Base-by-base conservation (phyloP, 2,797 vertebrate genomes). In the Gymnopithys bicolor region DNA sequence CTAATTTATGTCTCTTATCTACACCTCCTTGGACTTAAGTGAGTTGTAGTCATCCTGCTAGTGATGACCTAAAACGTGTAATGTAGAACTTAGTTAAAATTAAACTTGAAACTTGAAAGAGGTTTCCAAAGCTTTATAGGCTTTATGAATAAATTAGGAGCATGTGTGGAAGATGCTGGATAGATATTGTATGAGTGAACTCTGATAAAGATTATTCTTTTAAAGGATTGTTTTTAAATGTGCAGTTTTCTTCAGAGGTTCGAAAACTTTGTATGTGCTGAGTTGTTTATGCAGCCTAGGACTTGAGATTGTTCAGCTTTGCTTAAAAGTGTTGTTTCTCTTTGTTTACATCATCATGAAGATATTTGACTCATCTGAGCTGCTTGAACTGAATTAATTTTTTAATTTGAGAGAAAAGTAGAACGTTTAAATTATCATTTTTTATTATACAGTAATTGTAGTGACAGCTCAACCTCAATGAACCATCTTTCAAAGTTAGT, bases 391-490 rank as follows among this genome's bases (percentile, higher is more conserved):
- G 66, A 84, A 92, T 83, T 71, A 1, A 8, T 87, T 62, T 87
- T 90, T 82, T 90, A 78, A 66, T 91, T 67, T 86, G 69, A 88
- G 75, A 87, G 75, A 93, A 69, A 96, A 95, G 78, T 80, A 64
- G 93, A 95, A 89, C 73, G 41, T 84, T 87, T 90, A 90, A 95
- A 96, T 95, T 48, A 89, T 63, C 51, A 6, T 88, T 91, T 95
- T 91, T 95, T 91, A 69, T 94, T 84, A 91, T 92, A 77, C 66
- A 33, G 25, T 85, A 95, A 93, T 96, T 73, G 80, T 63, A 92
- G 88, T 74, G 93, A 93, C 88, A 94, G 94, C 94, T 93, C 81
- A 89, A 81, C 82, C 83, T 87, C 84, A 53, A 13, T 48, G 91
- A 95, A 74, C 81, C 43, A 39, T 73, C 87, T 87, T 63, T 83